Evolutionary conservation across 2,797 vertebrate species (phyloP).

Genomic region (Carduelis carduelis): DNA sequence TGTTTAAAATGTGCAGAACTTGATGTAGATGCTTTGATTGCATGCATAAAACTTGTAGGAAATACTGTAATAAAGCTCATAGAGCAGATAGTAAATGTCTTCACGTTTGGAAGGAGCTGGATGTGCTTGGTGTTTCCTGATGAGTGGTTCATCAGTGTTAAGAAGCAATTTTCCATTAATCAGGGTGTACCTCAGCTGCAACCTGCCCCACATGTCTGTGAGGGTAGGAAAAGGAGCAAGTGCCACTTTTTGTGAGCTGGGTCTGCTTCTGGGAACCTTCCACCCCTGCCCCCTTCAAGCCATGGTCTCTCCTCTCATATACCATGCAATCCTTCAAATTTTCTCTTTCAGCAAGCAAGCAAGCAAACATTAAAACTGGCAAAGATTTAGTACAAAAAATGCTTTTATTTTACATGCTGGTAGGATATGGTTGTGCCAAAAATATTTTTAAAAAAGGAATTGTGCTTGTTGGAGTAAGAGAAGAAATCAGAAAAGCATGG

Average conservation of each 20-base stretch:
- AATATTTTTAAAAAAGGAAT: neutral
- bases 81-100: neutral
- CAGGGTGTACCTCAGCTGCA: neutral
- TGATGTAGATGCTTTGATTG: slow-evolving; percentile 4
- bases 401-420: neutral
- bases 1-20: slow-evolving; percentile 42
- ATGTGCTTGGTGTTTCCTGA: neutral
- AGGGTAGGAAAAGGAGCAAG: neutral
- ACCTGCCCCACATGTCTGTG: neutral
- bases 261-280: neutral
- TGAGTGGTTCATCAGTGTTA: neutral
- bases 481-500: neutral
- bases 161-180: neutral
- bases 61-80: slow-evolving; percentile 23
- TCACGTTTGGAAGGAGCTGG: neutral
- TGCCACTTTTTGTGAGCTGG: neutral
- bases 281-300: neutral
- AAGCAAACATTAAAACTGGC: neutral
- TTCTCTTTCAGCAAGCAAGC: neutral
- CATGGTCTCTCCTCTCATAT: neutral
- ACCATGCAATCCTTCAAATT: neutral
- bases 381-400: neutral
- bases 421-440: neutral
- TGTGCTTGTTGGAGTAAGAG: neutral
- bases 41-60: slow-evolving; percentile 19